A percentile compares a stretch with the other conserved stretches of the same genome.
These are phyloP conservation scores for Drosophila barbarae DNA, from an alignment of 2,888 invertebrate genomes.

Conservation along the genomic window DNA sequence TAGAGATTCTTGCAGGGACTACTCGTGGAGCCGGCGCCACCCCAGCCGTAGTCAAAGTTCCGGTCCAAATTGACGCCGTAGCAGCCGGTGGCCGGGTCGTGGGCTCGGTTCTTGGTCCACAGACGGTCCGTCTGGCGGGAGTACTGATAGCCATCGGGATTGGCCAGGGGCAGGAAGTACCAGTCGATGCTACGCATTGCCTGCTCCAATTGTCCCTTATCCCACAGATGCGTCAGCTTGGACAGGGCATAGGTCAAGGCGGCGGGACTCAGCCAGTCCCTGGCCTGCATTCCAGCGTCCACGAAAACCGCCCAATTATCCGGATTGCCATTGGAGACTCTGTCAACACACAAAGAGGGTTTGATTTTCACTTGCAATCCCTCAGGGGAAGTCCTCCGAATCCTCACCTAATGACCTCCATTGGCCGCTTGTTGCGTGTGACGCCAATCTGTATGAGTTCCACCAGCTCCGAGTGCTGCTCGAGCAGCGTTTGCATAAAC, in stretches of 20 bases:
- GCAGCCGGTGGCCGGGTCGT: constrained; percentile 82
- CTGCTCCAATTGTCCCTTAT: constrained; percentile 69
- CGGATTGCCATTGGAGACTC: constrained; percentile 85
- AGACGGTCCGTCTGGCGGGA: constrained; percentile 88
- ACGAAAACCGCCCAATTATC: constrained; percentile 85
- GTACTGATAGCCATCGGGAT: constrained; percentile 92
- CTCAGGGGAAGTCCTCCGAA: neutral
- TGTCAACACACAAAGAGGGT: constrained; percentile 51
- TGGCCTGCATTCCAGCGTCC: constrained; percentile 89
- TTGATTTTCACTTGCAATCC: neutral
- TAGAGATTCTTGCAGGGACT: constrained; percentile 91
- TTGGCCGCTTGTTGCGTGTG: constrained; percentile 86
- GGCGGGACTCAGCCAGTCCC: constrained; percentile 93
- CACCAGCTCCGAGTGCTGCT: constrained; percentile 85
- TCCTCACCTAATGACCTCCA: constrained; percentile 82
- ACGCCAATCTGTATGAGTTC: constrained; percentile 87
- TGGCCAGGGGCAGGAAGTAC: constrained; percentile 87
- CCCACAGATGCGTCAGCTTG: constrained; percentile 84
- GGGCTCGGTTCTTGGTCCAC: constrained; percentile 89
- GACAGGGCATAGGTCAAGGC: constrained; percentile 88
- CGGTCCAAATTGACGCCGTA: constrained; percentile 90
- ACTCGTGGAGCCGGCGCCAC: constrained; percentile 87
- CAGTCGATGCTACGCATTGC: constrained; percentile 90
- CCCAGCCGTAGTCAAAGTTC: constrained; percentile 93
- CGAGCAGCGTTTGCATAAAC: constrained; percentile 86